Percentiles rank a stretch among this genome's conserved stretches.
phyloP scores from a whole-genome alignment of 2,113 vertebrate genomes.

The Galemys pyrenaicus region DNA sequence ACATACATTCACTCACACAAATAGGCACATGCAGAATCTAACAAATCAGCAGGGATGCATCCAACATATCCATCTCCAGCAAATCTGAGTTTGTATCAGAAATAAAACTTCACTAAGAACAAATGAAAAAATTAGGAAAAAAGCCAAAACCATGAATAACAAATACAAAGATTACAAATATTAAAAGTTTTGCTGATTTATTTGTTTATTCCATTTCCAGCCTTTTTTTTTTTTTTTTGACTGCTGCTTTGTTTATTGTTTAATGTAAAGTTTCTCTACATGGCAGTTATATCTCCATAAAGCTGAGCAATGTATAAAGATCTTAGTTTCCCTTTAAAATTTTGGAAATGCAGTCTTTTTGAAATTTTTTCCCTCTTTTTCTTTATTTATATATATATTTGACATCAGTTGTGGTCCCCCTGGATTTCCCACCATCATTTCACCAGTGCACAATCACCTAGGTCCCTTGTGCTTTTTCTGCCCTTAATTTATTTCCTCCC shows the following conservation, averaged over 20 bases:
- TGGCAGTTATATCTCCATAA: not conserved
- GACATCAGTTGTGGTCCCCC: too few relatives aligned
- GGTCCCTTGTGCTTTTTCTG: too few relatives aligned
- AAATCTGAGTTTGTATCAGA: not conserved
- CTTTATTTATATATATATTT: too few relatives aligned
- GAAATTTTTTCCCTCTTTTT: slow-evolving; percentile 2
- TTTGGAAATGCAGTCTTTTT: not conserved
- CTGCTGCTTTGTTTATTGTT: not conserved
- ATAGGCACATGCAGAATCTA: not conserved
- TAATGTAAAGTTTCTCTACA: not conserved
- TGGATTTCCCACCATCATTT: too few relatives aligned
- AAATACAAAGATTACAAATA: not conserved
- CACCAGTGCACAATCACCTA: too few relatives aligned
- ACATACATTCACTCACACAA: not conserved
- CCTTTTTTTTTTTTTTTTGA: not conserved
- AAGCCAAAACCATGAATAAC: not conserved
- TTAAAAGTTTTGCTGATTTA: not conserved
- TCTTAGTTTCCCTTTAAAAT: not conserved
- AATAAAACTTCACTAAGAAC: not conserved
- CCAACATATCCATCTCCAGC: not conserved
- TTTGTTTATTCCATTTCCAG: not conserved
- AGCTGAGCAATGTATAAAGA: not conserved
- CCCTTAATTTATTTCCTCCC: too few relatives aligned
- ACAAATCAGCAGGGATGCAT: not conserved
- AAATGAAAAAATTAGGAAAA: slow-evolving; percentile 10